These are phyloP conservation scores for Heliothis peltigera DNA, from an alignment of 2,888 invertebrate genomes.

Conservation along the genomic window DNA sequence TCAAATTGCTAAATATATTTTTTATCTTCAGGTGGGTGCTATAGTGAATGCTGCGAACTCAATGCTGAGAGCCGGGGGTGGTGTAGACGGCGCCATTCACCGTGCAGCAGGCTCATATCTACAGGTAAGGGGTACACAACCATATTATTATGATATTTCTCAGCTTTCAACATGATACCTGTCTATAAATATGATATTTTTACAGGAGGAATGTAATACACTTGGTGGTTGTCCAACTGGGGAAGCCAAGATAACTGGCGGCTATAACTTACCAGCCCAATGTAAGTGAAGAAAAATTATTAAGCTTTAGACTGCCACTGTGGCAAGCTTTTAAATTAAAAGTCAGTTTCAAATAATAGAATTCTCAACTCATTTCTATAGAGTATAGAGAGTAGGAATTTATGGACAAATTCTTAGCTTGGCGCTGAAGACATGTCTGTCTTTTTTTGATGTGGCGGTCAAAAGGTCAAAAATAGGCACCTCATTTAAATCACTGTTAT, in stretches of 20 bases:
- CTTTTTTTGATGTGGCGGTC: too few species aligned
- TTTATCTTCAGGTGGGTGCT: constrained; percentile 91
- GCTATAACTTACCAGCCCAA: constrained; percentile 95
- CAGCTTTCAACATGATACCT: too few species aligned
- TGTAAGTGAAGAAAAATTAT: constrained; percentile 88
- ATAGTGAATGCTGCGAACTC: constrained; percentile 98
- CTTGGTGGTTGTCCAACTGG: constrained; percentile 95
- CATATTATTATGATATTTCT: too few species aligned
- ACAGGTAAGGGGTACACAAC: constrained; percentile 69
- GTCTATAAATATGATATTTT: neutral
- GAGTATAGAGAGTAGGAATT: too few species aligned
- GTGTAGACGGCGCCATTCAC: constrained; percentile 98
- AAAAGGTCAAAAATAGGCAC: too few species aligned
- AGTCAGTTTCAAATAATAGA: too few species aligned
- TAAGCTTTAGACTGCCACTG: too few species aligned
- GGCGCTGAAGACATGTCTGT: too few species aligned
- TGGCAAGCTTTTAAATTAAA: too few species aligned
- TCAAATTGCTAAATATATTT: neutral
- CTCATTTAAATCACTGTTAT: too few species aligned
- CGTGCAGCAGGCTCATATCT: constrained; percentile 93
- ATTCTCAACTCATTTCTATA: too few species aligned
- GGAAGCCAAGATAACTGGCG: constrained; percentile 95
- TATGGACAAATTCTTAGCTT: too few species aligned
- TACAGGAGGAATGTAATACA: constrained; percentile 92
- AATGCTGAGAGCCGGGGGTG: constrained; percentile 94